Conservation (phyloP, 2,797 vertebrate species). For the Lepus oiostolus region DNA sequence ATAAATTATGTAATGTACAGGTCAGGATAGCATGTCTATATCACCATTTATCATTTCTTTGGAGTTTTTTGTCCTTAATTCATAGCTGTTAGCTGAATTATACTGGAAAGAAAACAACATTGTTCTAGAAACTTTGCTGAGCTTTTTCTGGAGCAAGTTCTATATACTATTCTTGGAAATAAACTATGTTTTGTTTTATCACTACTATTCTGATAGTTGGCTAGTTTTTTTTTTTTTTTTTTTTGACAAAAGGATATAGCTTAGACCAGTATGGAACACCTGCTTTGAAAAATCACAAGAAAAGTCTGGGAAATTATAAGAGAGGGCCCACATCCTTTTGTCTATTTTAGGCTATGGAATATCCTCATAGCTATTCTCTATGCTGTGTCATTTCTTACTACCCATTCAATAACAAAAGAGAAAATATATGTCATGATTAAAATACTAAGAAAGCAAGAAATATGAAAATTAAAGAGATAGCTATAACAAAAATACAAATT, state of each 20-base stretch:
- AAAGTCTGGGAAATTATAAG: constrained; percentile 27
- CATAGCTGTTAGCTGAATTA: constrained; percentile 58
- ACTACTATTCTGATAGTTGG: constrained; percentile 61
- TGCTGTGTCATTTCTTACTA: constrained; percentile 41
- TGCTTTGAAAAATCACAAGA: constrained; percentile 64
- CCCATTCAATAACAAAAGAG: constrained; percentile 50
- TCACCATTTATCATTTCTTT: too few relatives aligned
- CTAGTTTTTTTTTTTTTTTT: constrained; percentile 24
- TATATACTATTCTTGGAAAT: constrained; percentile 58
- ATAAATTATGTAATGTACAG: too few relatives aligned
- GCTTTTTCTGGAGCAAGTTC: constrained; percentile 60
- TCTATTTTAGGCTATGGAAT: constrained; percentile 53
- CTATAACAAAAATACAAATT: constrained; percentile 51
- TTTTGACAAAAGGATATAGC: constrained; percentile 50
- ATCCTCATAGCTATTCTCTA: constrained; percentile 20
- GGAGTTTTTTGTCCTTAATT: constrained; percentile 49
- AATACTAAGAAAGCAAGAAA: constrained; percentile 62
- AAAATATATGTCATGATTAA: too few relatives aligned
- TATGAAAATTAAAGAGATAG: constrained; percentile 53
- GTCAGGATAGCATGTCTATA: too few relatives aligned
- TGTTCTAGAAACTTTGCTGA: constrained; percentile 59
- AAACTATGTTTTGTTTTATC: constrained; percentile 56
- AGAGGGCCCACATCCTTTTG: constrained; percentile 10
- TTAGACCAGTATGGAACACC: not conserved
- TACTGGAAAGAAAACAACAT: constrained; percentile 20